phyloP scores from a whole-genome alignment of 2,888 invertebrate species.

The Torymus texanus region DNA sequence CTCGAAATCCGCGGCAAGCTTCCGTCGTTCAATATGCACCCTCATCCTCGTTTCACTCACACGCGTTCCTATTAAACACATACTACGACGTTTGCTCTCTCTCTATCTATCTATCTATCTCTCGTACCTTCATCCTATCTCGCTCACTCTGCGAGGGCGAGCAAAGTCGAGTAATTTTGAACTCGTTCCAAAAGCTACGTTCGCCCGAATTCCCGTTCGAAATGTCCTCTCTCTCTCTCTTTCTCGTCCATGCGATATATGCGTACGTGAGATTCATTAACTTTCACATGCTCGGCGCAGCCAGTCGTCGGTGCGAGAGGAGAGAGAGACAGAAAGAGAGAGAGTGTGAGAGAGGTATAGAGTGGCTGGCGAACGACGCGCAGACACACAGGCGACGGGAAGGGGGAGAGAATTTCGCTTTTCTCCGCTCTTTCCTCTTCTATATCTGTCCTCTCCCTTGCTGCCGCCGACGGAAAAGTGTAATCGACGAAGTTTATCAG shows the following conservation, averaged over 20 bases:
- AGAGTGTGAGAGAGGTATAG: not conserved
- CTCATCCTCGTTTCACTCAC: not conserved
- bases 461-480: constrained; percentile 67
- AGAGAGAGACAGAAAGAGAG: constrained; percentile 50
- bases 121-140: not conserved
- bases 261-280: constrained; percentile 67
- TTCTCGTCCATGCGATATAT: constrained; percentile 36
- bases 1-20: constrained; percentile 28
- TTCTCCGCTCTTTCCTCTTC: constrained; percentile 30
- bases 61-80: not conserved
- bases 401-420: constrained; percentile 50
- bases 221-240: constrained; percentile 44
- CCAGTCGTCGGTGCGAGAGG: constrained; percentile 40
- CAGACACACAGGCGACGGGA: constrained; percentile 20
- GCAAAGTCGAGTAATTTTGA: constrained; percentile 57
- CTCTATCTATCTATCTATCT: not conserved
- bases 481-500: constrained; percentile 71
- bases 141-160: not conserved
- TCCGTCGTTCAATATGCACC: constrained; percentile 40
- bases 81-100: constrained; percentile 8
- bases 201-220: constrained; percentile 51
- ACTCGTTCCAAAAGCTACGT: constrained; percentile 56
- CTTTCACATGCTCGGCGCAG: constrained; percentile 58
- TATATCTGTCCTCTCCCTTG: constrained; percentile 12
- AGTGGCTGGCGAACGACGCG: not conserved